Conservation (phyloP, 2,113 vertebrate species). For the Dasypus novemcinctus region DNA sequence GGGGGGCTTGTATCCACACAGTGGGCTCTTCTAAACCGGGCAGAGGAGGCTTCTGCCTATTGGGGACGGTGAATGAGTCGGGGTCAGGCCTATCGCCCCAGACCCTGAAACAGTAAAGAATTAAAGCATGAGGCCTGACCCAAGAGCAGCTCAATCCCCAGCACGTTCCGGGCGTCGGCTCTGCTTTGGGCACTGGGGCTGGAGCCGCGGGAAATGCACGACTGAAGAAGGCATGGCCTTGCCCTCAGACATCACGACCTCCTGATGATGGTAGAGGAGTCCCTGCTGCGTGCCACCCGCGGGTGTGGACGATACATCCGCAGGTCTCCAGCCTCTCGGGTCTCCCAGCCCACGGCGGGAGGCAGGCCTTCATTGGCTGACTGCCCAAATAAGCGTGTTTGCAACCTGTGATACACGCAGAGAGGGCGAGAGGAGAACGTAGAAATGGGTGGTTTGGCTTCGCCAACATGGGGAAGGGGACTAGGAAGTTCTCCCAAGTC, state of each 20-base stretch:
- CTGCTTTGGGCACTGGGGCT: fast-evolving
- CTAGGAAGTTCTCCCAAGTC: background rate
- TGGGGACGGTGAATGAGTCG: background rate
- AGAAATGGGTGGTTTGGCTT: background rate
- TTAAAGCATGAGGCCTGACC: background rate
- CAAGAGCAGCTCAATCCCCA: background rate
- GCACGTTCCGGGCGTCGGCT: background rate
- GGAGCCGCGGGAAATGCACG: background rate
- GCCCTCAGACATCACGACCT: background rate
- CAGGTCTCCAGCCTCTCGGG: fast-evolving
- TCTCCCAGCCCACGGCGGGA: background rate
- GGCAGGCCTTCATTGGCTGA: background rate
- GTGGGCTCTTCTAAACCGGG: background rate
- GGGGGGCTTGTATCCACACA: fast-evolving
- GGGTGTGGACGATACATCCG: too few relatives aligned
- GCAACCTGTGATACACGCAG: fast-evolving
- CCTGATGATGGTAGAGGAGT: too few relatives aligned
- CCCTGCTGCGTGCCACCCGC: fast-evolving
- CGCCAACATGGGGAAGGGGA: background rate
- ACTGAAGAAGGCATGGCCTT: too few relatives aligned
- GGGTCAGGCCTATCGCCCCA: background rate
- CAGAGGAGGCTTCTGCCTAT: background rate
- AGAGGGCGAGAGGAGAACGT: too few relatives aligned
- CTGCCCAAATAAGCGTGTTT: background rate
- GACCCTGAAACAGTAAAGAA: background rate